phyloP scores from a whole-genome alignment of 2,113 vertebrate genomes.

The Crotophaga sulcirostris region DNA sequence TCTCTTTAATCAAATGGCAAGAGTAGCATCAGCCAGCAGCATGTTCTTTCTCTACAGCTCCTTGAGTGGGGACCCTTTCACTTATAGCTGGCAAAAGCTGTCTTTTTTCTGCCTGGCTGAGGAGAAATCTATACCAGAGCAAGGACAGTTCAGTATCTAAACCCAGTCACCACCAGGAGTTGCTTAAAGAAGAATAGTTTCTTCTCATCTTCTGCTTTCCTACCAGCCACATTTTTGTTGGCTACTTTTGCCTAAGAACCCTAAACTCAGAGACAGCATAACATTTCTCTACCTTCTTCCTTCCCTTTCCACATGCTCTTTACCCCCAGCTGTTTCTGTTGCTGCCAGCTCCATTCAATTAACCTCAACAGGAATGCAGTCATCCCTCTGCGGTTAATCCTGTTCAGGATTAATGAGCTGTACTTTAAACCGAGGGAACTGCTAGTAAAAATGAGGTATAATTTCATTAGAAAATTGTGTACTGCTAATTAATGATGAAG shows the following conservation, averaged over 20 bases:
- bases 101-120: constrained; percentile 17
- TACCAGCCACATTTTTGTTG: not conserved
- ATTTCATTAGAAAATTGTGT: constrained; percentile 53
- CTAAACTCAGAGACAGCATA: not conserved
- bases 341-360: constrained; percentile 1
- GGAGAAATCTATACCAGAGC: not conserved
- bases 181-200: constrained; percentile 34
- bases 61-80: not conserved
- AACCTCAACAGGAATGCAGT: constrained; percentile 19
- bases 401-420: constrained; percentile 40
- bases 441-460: not conserved
- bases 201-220: not conserved
- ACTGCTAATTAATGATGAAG: constrained; percentile 40
- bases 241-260: not conserved
- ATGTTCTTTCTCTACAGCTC: not conserved
- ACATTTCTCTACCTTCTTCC: not conserved
- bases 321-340: not conserved
- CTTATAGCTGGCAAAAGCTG: not conserved
- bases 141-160: not conserved
- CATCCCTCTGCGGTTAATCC: constrained; percentile 33
- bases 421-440: constrained; percentile 27
- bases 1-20: constrained; percentile 8
- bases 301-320: not conserved
- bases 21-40: not conserved
- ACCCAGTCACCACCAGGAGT: not conserved